A percentile compares a stretch with the other conserved stretches of the same genome.
phyloP scores from a whole-genome alignment of 2,888 invertebrate species.

The Gerris lacustris region DNA sequence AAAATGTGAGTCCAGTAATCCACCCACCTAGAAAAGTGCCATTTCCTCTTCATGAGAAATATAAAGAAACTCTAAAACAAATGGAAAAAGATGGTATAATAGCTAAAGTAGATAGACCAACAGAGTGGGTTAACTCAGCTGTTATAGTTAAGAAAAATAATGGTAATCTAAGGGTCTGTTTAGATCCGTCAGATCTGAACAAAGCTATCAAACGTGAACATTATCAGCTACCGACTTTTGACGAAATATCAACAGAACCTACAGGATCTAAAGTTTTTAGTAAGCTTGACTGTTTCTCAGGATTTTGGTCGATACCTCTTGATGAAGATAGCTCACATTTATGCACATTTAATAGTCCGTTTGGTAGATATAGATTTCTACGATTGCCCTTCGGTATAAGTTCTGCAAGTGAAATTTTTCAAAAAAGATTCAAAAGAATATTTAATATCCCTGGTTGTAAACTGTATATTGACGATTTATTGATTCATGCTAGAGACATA shows the following conservation, averaged over 20 bases:
- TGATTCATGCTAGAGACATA: not conserved
- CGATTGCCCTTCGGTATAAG: conserved; percentile 27
- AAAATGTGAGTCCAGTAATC: not conserved
- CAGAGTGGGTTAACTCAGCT: not conserved
- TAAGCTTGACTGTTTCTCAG: conserved; percentile 6
- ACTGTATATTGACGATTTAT: not conserved
- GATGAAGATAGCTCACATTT: conserved; percentile 24
- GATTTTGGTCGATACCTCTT: conserved; percentile 19
- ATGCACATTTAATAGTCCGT: conserved; percentile 29
- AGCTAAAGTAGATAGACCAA: not conserved
- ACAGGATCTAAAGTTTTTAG: not conserved
- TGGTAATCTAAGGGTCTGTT: conserved; percentile 6
- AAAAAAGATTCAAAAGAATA: not conserved
- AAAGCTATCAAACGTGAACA: conserved; percentile 18
- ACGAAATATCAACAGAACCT: conserved; percentile 12
- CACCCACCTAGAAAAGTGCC: conserved; percentile 9
- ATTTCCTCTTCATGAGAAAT: conserved; percentile 7
- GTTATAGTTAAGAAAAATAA: conserved; percentile 15
- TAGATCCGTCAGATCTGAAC: conserved; percentile 11
- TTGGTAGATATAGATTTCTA: conserved; percentile 23
- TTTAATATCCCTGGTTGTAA: conserved; percentile 1
- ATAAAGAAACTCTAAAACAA: conserved; percentile 8
- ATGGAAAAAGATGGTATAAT: conserved; percentile 9
- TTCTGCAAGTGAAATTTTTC: conserved; percentile 25
- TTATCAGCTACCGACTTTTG: conserved; percentile 6